Conservation (phyloP, 2,888 invertebrate genomes). For the Lasius fuliginosus region DNA sequence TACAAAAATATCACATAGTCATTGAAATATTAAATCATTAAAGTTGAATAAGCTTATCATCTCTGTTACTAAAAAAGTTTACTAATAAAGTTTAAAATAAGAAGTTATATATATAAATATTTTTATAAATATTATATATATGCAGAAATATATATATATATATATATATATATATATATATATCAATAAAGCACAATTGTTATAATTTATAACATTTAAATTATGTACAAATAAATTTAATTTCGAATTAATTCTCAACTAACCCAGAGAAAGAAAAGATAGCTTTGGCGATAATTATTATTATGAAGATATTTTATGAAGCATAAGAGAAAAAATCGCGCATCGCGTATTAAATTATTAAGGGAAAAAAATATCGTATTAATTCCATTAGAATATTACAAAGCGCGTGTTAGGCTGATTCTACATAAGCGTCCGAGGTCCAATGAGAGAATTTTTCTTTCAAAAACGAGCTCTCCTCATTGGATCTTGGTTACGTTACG, state of each 20-base stretch:
- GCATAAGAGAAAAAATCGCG: too few species aligned
- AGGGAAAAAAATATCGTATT: too few species aligned
- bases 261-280: too few species aligned
- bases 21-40: background rate
- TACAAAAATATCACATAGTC: conserved; percentile 3
- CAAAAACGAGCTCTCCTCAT: too few species aligned
- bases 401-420: too few species aligned
- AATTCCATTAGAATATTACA: too few species aligned
- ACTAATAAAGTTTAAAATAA: conserved; percentile 1
- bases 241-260: background rate
- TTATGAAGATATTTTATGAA: too few species aligned
- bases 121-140: background rate
- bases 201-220: background rate
- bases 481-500: too few species aligned
- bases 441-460: too few species aligned
- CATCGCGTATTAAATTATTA: too few species aligned
- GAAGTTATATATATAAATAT: background rate
- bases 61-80: background rate
- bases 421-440: too few species aligned
- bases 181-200: background rate
- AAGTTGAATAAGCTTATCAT: background rate
- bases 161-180: background rate
- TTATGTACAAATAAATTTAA: background rate
- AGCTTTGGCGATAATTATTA: too few species aligned
- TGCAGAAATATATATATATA: background rate